Evolutionary conservation across 2,888 invertebrate species (phyloP).

Genomic region (Lasioglossum pauxillum): DNA sequence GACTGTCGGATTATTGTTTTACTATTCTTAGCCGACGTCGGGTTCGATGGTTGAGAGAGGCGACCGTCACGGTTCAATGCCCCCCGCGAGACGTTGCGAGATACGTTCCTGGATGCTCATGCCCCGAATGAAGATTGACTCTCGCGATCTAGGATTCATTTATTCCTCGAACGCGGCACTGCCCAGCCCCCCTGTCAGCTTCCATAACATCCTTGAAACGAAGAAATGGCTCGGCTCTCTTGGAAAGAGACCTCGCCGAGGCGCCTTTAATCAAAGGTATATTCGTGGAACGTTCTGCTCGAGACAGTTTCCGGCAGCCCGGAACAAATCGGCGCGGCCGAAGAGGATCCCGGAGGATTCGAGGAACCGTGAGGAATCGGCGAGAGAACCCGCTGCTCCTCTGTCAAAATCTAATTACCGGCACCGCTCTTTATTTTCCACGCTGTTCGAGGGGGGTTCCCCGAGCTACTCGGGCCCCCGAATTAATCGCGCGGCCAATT

Average conservation of each 20-base stretch:
- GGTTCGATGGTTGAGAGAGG: slow-evolving; percentile 6
- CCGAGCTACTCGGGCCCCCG: neutral
- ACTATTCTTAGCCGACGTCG: slow-evolving; percentile 50
- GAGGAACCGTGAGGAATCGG: neutral
- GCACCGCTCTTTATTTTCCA: neutral
- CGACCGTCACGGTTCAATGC: slow-evolving; percentile 20
- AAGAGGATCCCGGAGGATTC: neutral
- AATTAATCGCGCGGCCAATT: slow-evolving; percentile 49
- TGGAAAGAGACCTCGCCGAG: neutral
- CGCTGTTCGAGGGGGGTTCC: neutral
- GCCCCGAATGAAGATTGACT: slow-evolving; percentile 10
- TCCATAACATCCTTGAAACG: slow-evolving; percentile 7
- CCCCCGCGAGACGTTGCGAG: slow-evolving; percentile 9
- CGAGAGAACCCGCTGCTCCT: neutral
- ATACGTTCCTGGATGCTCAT: neutral
- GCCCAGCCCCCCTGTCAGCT: neutral
- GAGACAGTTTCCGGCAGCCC: neutral
- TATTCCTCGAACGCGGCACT: neutral
- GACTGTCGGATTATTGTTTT: slow-evolving; percentile 51
- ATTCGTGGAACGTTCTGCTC: neutral
- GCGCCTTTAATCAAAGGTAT: neutral
- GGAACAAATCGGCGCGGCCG: neutral
- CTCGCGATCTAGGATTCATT: neutral
- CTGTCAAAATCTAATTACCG: slow-evolving; percentile 13
- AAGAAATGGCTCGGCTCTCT: neutral